Evolutionary conservation across 1,140 invertebrate genomes (phyloP).

Genomic region (Achroia grisella): DNA sequence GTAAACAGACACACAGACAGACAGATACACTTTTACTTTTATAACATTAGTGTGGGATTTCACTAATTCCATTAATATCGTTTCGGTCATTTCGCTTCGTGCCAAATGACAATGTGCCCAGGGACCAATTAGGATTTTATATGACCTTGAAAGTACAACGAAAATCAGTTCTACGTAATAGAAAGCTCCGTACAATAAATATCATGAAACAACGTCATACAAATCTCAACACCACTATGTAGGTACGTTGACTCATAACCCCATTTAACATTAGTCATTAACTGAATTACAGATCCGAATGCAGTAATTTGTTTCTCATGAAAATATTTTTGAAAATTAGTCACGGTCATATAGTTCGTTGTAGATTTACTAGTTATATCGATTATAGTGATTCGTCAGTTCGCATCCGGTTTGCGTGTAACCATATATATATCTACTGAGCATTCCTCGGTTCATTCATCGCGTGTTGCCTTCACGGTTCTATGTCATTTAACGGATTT

Average conservation of each 20-base stretch:
- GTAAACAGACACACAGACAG: no score
- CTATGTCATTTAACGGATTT: no score
- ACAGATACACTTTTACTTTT: no score
- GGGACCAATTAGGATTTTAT: conserved; percentile 19
- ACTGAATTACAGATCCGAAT: conserved; percentile 4
- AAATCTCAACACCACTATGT: conserved; percentile 38
- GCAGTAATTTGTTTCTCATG: background rate
- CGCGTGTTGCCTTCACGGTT: no score
- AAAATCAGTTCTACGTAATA: conserved; percentile 35
- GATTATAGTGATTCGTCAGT: no score
- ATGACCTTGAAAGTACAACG: conserved; percentile 30
- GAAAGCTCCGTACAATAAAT: conserved; percentile 27
- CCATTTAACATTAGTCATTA: conserved; percentile 27
- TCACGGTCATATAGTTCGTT: background rate
- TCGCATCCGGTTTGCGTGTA: no score
- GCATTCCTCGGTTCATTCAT: no score
- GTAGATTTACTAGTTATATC: no score
- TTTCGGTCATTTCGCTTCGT: conserved; percentile 11
- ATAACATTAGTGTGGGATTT: no score
- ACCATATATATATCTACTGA: no score
- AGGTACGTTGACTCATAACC: conserved; percentile 52
- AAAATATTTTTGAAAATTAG: background rate
- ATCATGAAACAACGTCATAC: conserved; percentile 43
- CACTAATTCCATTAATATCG: no score
- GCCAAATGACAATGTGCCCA: conserved; percentile 15